Conservation (phyloP, 2,797 vertebrate genomes). For the Steatocranus sp. region DNA sequence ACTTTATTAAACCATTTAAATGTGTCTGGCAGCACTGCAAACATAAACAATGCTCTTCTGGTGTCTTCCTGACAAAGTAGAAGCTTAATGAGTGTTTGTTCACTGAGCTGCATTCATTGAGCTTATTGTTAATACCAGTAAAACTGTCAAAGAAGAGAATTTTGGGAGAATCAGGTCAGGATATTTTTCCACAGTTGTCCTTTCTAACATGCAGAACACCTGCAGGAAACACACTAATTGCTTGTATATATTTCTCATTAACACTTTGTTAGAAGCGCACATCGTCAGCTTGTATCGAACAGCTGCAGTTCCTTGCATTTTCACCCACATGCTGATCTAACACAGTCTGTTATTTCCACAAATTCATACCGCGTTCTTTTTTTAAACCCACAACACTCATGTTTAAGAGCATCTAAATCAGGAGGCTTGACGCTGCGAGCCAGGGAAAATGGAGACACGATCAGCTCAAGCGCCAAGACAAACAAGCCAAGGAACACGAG, state of each 20-base stretch:
- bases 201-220: not conserved
- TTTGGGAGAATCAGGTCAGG: not conserved
- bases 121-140: not conserved
- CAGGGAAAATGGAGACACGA: slow-evolving; percentile 35
- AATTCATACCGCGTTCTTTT: not conserved
- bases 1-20: not conserved
- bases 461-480: slow-evolving; percentile 39
- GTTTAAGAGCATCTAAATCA: slow-evolving; percentile 31
- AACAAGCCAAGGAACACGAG: slow-evolving; percentile 54
- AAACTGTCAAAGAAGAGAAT: not conserved
- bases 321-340: not conserved
- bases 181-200: not conserved
- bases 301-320: not conserved
- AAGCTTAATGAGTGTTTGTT: not conserved
- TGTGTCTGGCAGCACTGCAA: not conserved
- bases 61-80: not conserved
- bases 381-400: not conserved
- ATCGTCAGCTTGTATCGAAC: not conserved
- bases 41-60: not conserved
- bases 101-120: not conserved
- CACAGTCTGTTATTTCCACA: not conserved
- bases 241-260: not conserved
- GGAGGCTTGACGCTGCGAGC: slow-evolving; percentile 30
- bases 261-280: not conserved
- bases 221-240: not conserved